phyloP scores from a whole-genome alignment of 2,888 invertebrate genomes.

The Euplagia quadripunctaria region DNA sequence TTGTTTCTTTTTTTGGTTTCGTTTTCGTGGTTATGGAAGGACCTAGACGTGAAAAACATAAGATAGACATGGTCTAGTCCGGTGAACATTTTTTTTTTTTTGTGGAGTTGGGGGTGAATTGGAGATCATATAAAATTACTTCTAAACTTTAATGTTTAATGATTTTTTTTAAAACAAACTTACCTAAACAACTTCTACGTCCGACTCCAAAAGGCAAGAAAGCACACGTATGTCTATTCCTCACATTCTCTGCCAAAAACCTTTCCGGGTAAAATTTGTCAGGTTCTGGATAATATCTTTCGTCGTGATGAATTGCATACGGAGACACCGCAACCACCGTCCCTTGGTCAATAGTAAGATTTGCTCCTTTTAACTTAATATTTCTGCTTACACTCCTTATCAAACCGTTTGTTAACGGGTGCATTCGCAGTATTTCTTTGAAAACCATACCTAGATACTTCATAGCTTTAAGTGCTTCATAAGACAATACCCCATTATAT shows the following conservation, averaged over 20 bases:
- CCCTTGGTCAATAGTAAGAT: constrained; percentile 67
- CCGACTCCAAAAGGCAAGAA: constrained; percentile 79
- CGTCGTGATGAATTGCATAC: constrained; percentile 78
- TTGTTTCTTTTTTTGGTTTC: no score
- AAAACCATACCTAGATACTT: constrained; percentile 73
- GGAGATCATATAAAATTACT: no score
- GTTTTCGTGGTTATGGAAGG: no score
- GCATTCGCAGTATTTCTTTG: constrained; percentile 63
- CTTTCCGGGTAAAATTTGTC: constrained; percentile 81
- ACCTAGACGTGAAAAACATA: no score
- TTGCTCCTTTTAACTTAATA: constrained; percentile 69
- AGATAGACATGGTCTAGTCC: no score
- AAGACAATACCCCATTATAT: constrained; percentile 66
- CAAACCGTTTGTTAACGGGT: constrained; percentile 74
- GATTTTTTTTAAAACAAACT: constrained; percentile 36
- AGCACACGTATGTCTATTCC: constrained; percentile 66
- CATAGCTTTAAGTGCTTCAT: constrained; percentile 73
- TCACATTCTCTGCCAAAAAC: constrained; percentile 70
- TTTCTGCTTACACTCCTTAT: constrained; percentile 63
- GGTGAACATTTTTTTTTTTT: no score
- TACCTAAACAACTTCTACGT: constrained; percentile 78
- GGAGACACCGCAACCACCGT: constrained; percentile 69
- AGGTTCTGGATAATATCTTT: constrained; percentile 77
- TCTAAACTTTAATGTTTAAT: neutral
- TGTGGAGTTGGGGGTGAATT: neutral